Evolutionary conservation across 2,797 vertebrate genomes (phyloP).

Genomic region (Coluber constrictor): DNA sequence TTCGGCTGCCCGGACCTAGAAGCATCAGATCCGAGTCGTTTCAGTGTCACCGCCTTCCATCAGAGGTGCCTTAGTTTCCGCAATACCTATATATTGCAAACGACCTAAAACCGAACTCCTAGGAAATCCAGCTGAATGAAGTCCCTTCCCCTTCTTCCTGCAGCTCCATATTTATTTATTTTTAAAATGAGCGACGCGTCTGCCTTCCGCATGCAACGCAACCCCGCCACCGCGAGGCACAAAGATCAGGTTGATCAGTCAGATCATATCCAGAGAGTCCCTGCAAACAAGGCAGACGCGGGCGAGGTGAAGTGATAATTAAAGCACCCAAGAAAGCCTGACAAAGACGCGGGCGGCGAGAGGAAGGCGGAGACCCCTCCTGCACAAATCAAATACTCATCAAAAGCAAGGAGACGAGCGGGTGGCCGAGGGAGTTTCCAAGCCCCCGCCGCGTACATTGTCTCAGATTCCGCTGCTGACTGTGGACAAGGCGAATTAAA

Average conservation of each 20-base stretch:
- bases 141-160: not conserved
- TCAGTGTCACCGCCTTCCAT: not conserved
- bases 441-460: slow-evolving; percentile 9
- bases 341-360: not conserved
- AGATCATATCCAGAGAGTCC: not conserved
- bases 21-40: not conserved
- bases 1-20: not conserved
- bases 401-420: not conserved
- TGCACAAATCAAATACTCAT: not conserved
- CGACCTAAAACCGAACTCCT: not conserved
- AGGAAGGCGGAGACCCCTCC: not conserved
- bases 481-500: not conserved
- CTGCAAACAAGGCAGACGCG: not conserved
- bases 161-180: not conserved
- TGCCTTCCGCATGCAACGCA: not conserved
- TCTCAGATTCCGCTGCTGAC: slow-evolving; percentile 9
- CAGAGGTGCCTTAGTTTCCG: not conserved
- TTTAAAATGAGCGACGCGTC: not conserved
- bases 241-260: not conserved
- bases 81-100: not conserved
- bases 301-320: not conserved
- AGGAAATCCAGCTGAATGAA: not conserved
- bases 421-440: slow-evolving; percentile 22
- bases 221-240: not conserved
- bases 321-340: not conserved